Conservation (phyloP, 2,888 invertebrate genomes). For the Melinaea marsaeus region DNA sequence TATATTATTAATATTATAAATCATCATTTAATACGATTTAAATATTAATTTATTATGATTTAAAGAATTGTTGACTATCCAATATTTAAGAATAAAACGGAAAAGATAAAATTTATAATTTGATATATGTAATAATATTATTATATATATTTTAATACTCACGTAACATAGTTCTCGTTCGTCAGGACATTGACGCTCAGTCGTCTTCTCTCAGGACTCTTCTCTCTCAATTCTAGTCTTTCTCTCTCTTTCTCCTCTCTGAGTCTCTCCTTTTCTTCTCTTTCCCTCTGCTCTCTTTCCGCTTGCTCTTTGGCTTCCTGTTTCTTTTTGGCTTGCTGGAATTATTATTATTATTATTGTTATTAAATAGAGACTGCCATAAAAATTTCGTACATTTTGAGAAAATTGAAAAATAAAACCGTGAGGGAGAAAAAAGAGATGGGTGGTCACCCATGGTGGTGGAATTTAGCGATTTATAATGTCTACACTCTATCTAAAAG, state of each 20-base stretch:
- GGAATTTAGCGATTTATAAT: too few relatives aligned
- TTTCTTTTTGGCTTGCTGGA: slow-evolving; percentile 71
- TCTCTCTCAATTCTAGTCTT: slow-evolving; percentile 35
- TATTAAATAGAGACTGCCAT: too few relatives aligned
- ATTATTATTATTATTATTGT: slow-evolving; percentile 11
- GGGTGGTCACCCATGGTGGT: too few relatives aligned
- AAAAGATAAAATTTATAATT: not conserved
- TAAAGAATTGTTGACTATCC: too few relatives aligned
- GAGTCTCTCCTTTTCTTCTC: slow-evolving; percentile 56
- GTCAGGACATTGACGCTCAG: slow-evolving; percentile 38
- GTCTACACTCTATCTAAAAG: too few relatives aligned
- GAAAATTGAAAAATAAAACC: too few relatives aligned
- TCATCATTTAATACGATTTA: too few relatives aligned
- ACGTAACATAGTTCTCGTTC: slow-evolving; percentile 38
- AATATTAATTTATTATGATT: too few relatives aligned
- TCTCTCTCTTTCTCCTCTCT: slow-evolving; percentile 55
- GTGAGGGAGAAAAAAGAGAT: too few relatives aligned
- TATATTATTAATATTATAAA: too few relatives aligned
- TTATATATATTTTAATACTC: slow-evolving; percentile 28
- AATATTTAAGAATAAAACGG: too few relatives aligned
- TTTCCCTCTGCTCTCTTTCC: slow-evolving; percentile 57
- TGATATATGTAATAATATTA: not conserved
- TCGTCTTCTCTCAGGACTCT: slow-evolving; percentile 47
- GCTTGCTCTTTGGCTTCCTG: slow-evolving; percentile 67
- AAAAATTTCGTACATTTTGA: too few relatives aligned